Percentiles rank a stretch among this genome's conserved stretches.
phyloP scores from a whole-genome alignment of 2,113 vertebrate genomes.

The Pteropus alecto region DNA sequence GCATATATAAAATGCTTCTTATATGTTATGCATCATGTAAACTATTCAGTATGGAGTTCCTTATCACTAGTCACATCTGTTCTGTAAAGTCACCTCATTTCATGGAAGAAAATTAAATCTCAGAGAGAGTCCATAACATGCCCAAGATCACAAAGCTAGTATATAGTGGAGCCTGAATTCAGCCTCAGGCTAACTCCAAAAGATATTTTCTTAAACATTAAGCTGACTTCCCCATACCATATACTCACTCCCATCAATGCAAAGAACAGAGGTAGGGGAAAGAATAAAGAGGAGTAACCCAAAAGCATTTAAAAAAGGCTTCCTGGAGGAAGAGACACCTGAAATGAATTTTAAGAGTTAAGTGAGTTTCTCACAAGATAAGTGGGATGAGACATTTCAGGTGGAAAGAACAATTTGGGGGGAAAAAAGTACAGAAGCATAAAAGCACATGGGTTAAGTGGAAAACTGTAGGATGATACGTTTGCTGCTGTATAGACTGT shows the following conservation, averaged over 20 bases:
- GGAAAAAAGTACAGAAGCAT: background rate
- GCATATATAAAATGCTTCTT: background rate
- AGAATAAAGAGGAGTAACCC: background rate
- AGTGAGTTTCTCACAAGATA: background rate
- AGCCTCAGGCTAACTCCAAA: background rate
- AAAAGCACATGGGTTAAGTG: background rate
- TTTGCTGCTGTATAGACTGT: background rate
- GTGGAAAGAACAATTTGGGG: background rate
- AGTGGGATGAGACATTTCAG: background rate
- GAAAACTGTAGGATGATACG: background rate
- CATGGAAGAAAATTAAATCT: background rate
- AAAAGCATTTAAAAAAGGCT: background rate
- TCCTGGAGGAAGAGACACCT: background rate
- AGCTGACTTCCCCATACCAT: background rate
- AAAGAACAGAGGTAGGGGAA: background rate
- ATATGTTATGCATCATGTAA: background rate
- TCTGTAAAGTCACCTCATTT: background rate
- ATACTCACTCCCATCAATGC: background rate
- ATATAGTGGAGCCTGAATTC: background rate
- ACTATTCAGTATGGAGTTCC: background rate
- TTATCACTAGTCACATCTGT: background rate
- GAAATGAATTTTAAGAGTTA: background rate
- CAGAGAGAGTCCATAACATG: background rate
- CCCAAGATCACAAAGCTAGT: background rate
- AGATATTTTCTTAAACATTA: background rate